These are phyloP conservation scores for Echinops telfairi DNA, from an alignment of 2,113 vertebrate species.

Conservation along the genomic window DNA sequence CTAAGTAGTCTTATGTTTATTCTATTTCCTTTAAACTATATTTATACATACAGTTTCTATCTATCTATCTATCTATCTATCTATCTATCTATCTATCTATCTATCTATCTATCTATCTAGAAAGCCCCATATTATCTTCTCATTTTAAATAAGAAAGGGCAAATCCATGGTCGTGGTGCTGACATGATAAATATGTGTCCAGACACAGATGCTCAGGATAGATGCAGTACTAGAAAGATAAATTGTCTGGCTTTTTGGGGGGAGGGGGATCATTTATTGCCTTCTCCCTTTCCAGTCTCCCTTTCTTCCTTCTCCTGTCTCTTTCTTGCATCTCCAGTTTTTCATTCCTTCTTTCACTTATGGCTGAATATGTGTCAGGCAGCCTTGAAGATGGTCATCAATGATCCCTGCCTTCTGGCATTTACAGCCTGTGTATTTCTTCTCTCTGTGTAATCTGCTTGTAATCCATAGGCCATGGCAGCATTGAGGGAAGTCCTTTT, in stretches of 20 bases:
- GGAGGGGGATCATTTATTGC: too few species aligned
- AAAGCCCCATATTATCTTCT: not conserved
- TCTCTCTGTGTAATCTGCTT: not conserved
- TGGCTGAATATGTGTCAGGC: not conserved
- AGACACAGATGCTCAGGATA: not conserved
- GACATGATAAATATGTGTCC: not conserved
- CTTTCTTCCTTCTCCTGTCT: not conserved
- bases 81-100: too few species aligned
- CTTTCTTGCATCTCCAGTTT: not conserved
- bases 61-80: too few species aligned
- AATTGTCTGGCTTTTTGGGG: too few species aligned
- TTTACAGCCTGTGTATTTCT: not conserved
- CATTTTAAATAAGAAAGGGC: conserved; percentile 36
- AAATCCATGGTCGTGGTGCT: conserved; percentile 19
- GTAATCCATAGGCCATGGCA: not conserved
- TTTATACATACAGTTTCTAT: too few species aligned
- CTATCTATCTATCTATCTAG: too few species aligned
- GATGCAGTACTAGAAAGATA: not conserved
- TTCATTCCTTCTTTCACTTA: not conserved
- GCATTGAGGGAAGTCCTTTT: not conserved
- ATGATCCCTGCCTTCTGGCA: not conserved
- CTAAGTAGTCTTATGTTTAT: conserved; percentile 22
- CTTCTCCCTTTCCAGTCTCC: not conserved
- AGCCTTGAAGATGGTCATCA: not conserved
- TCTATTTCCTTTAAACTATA: conserved; percentile 61